phyloP scores from a whole-genome alignment of 1,140 invertebrate species.

The Cataglyphis hispanica region DNA sequence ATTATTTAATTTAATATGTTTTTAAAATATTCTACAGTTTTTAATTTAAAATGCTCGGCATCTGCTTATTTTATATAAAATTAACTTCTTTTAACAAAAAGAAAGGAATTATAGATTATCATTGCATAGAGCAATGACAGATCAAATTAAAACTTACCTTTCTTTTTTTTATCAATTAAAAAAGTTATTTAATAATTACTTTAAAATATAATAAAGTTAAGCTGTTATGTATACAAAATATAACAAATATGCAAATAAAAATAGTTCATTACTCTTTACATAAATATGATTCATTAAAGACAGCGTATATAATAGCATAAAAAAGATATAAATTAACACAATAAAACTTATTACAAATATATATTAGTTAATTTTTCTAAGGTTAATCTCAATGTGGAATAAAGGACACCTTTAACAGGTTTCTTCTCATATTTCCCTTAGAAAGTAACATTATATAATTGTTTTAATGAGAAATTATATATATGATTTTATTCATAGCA shows the following conservation, averaged over 20 bases:
- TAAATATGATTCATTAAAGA: neutral
- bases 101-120: neutral
- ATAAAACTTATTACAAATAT: slow-evolving; percentile 10
- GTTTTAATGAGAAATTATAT: neutral
- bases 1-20: slow-evolving; percentile 9
- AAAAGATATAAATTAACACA: neutral
- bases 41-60: neutral
- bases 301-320: neutral
- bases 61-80: neutral
- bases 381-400: neutral
- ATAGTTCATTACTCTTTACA: neutral
- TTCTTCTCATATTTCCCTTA: neutral
- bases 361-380: slow-evolving; percentile 7
- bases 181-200: neutral
- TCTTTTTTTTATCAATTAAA: slow-evolving; percentile 35
- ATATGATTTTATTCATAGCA: neutral
- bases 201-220: neutral
- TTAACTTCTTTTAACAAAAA: neutral
- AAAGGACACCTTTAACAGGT: slow-evolving; percentile 2
- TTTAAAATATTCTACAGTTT: neutral
- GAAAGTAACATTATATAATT: slow-evolving; percentile 10
- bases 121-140: neutral
- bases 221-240: neutral
- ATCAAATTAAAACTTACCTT: slow-evolving; percentile 44
- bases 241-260: neutral